phyloP scores from a whole-genome alignment of 2,888 invertebrate species.

The Panzeria rudis region DNA sequence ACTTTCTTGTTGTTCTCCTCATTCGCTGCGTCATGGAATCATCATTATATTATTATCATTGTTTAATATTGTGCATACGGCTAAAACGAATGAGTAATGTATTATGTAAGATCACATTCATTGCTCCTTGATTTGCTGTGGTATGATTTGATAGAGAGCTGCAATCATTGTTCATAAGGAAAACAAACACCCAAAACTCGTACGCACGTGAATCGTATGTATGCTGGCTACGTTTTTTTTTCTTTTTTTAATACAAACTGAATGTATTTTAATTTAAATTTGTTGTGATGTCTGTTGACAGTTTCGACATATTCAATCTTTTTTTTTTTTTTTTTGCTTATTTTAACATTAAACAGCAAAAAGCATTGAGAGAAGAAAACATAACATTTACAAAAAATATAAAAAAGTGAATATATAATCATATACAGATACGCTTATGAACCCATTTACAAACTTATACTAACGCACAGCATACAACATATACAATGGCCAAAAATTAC shows the following conservation, averaged over 20 bases:
- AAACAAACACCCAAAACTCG: not conserved
- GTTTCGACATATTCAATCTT: conserved; percentile 70
- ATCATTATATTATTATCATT: conserved; percentile 27
- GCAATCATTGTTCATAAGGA: conserved; percentile 19
- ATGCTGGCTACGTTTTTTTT: not conserved
- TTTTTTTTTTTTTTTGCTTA: conserved; percentile 31
- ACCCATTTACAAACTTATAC: not conserved
- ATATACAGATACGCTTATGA: conserved; percentile 18
- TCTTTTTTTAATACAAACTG: conserved; percentile 5
- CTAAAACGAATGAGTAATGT: conserved; percentile 13
- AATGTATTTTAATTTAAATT: conserved; percentile 68
- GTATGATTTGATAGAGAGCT: conserved; percentile 31
- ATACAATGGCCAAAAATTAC: conserved; percentile 52
- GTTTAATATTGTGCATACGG: conserved; percentile 17
- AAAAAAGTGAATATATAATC: conserved; percentile 31
- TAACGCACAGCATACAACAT: not conserved
- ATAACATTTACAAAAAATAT: conserved; percentile 14
- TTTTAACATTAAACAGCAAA: conserved; percentile 14
- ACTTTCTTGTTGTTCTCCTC: not conserved
- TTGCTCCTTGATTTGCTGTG: conserved; percentile 33
- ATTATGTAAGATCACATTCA: conserved; percentile 47
- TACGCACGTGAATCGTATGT: conserved; percentile 20
- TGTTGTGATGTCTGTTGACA: conserved; percentile 71
- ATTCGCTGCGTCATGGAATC: not conserved
- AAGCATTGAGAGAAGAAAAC: conserved; percentile 25